A percentile compares a stretch with the other conserved stretches of the same genome.
Conservation (phyloP, 2,888 invertebrate species). For the Phalera bucephala region DNA sequence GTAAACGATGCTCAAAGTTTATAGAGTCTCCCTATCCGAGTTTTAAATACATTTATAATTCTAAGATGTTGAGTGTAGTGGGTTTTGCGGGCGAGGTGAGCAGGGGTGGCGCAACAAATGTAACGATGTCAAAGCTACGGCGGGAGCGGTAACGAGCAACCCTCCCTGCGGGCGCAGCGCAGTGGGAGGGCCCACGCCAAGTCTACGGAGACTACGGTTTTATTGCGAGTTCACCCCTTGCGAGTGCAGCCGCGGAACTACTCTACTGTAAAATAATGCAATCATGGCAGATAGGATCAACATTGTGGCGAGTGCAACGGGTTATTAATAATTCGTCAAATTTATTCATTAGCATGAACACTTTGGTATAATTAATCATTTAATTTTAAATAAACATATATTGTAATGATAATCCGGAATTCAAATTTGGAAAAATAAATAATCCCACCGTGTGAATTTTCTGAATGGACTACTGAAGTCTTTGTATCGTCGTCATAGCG, state of each 20-base stretch:
- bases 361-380: too few species aligned
- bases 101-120: constrained; percentile 62
- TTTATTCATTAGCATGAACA: too few species aligned
- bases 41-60: constrained; percentile 42
- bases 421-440: too few species aligned
- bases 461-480: too few species aligned
- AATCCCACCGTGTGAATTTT: too few species aligned
- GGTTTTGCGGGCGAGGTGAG: constrained; percentile 41
- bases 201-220: constrained; percentile 57
- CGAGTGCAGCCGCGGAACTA: constrained; percentile 48
- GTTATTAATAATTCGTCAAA: constrained; percentile 5
- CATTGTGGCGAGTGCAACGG: constrained; percentile 42
- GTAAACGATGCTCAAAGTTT: constrained; percentile 5
- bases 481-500: too few species aligned
- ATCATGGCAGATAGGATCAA: constrained; percentile 69
- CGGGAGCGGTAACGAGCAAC: constrained; percentile 41
- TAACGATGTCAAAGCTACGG: constrained; percentile 67
- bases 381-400: too few species aligned
- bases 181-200: constrained; percentile 37
- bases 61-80: constrained; percentile 31
- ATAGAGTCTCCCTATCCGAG: constrained; percentile 11
- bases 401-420: too few species aligned
- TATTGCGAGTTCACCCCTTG: constrained; percentile 58
- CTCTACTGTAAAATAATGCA: constrained; percentile 70
- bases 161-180: background rate